Conservation (phyloP, 2,888 invertebrate genomes). For the Eucera pruinosa region DNA sequence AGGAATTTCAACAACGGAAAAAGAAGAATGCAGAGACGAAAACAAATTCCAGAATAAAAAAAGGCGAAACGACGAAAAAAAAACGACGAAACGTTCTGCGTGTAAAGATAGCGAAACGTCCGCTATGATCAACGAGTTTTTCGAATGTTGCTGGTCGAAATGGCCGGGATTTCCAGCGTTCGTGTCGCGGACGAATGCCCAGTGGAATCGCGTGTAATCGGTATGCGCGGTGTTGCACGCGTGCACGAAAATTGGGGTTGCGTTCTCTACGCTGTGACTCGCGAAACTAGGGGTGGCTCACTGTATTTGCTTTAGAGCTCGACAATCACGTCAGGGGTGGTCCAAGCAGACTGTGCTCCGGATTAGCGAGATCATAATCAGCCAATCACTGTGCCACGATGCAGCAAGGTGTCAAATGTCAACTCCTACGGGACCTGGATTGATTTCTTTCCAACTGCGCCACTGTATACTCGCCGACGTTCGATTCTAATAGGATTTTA, state of each 20-base stretch:
- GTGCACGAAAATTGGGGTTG: conserved; percentile 61
- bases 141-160: conserved; percentile 52
- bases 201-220: conserved; percentile 72
- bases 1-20: too few species aligned
- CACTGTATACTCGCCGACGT: conserved; percentile 26
- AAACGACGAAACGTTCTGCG: too few species aligned
- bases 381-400: conserved; percentile 77
- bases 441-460: conserved; percentile 67
- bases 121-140: conserved; percentile 50
- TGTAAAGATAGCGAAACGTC: background rate
- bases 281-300: conserved; percentile 55
- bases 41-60: too few species aligned
- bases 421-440: conserved; percentile 73
- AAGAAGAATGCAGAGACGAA: too few species aligned
- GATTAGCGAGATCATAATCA: conserved; percentile 84
- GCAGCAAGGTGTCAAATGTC: conserved; percentile 81
- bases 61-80: too few species aligned
- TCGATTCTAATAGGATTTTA: conserved; percentile 54
- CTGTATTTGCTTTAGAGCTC: conserved; percentile 79
- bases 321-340: conserved; percentile 80
- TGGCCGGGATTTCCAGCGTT: conserved; percentile 66
- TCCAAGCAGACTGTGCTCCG: conserved; percentile 69
- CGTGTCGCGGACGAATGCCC: conserved; percentile 58
- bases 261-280: conserved; percentile 51
- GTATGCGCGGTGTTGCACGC: conserved; percentile 50